Evolutionary conservation across 2,888 invertebrate genomes (phyloP).

Genomic region (Tuta absoluta): DNA sequence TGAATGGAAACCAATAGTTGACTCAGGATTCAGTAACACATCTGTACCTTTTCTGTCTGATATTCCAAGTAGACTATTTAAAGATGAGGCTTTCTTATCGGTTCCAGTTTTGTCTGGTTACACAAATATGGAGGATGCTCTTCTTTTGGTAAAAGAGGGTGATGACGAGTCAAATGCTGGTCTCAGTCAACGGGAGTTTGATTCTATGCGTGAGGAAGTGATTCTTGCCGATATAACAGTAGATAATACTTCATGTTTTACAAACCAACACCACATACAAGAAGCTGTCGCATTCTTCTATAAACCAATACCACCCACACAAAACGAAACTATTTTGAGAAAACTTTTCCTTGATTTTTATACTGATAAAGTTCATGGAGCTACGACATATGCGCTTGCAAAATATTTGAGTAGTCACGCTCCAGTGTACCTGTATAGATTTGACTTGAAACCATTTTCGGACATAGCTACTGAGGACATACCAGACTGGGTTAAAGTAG

Average conservation of each 20-base stretch:
- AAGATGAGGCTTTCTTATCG: conserved; percentile 82
- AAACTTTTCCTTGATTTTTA: conserved; percentile 86
- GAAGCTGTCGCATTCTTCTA: conserved; percentile 90
- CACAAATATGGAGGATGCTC: conserved; percentile 90
- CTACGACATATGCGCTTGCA: conserved; percentile 86
- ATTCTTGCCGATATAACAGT: conserved; percentile 82
- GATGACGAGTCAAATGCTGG: conserved; percentile 80
- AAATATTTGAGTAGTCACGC: conserved; percentile 82
- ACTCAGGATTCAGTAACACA: conserved; percentile 84
- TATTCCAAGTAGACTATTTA: conserved; percentile 83
- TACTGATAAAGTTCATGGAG: conserved; percentile 88
- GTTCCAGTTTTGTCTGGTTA: conserved; percentile 89
- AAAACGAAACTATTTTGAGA: conserved; percentile 82
- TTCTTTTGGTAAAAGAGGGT: conserved; percentile 80
- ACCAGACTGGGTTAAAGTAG: conserved; percentile 89
- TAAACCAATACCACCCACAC: conserved; percentile 83
- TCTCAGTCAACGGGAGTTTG: conserved; percentile 82
- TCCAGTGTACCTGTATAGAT: conserved; percentile 86
- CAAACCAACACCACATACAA: conserved; percentile 84
- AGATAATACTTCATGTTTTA: conserved; percentile 80
- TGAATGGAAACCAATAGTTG: conserved; percentile 90
- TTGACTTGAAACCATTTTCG: conserved; percentile 87
- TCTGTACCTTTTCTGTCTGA: conserved; percentile 85
- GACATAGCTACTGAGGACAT: conserved; percentile 83
- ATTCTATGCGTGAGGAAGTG: conserved; percentile 83